phyloP scores from a whole-genome alignment of 2,888 invertebrate species.

The Andricus quercusramuli region DNA sequence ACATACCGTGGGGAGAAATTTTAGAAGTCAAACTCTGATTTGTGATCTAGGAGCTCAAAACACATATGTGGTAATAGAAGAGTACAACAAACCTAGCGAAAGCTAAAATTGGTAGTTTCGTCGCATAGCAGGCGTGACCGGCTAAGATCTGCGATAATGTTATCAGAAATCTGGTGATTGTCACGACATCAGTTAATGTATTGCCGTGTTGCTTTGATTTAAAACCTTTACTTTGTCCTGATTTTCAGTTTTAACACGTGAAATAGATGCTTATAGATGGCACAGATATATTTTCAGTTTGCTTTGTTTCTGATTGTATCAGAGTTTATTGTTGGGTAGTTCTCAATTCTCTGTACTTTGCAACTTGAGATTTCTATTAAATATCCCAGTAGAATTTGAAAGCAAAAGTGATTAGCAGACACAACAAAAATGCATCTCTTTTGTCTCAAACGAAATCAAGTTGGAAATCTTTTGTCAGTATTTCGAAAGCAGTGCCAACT shows the following conservation, averaged over 20 bases:
- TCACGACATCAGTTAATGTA: constrained; percentile 20
- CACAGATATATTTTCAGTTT: background rate
- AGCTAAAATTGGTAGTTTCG: constrained; percentile 27
- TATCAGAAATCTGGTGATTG: constrained; percentile 33
- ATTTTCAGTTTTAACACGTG: constrained; percentile 28
- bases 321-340: no score
- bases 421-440: background rate
- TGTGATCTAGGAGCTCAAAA: background rate
- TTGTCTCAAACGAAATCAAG: background rate
- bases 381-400: background rate
- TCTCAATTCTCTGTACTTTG: no score
- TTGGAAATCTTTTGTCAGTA: background rate
- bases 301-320: no score
- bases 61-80: constrained; percentile 9
- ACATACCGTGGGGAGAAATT: background rate
- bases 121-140: constrained; percentile 25
- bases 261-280: constrained; percentile 9
- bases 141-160: constrained; percentile 16
- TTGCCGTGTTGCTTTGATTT: constrained; percentile 18
- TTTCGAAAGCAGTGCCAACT: constrained; percentile 16
- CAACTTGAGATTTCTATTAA: no score
- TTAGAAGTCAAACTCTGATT: background rate
- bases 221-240: constrained; percentile 18
- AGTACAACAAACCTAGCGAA: constrained; percentile 21
- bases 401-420: background rate